A percentile compares a stretch with the other conserved stretches of the same genome.
Evolutionary conservation across 2,888 invertebrate species (phyloP).

Genomic region (Nemurella pictetii): DNA sequence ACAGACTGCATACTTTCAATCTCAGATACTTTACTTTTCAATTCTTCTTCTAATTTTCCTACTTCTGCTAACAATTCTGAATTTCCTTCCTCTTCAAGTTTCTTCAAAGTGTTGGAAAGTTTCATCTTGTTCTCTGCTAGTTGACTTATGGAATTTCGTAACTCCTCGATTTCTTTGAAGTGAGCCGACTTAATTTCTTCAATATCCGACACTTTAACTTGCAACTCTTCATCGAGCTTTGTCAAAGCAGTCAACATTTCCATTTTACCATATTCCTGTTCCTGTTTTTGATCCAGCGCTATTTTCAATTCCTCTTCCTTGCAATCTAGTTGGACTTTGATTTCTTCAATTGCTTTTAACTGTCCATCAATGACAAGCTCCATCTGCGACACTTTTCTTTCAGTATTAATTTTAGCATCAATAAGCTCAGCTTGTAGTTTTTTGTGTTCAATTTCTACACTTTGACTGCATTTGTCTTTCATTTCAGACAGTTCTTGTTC

Average conservation of each 20-base stretch:
- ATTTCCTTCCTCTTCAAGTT: neutral
- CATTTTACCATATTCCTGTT: neutral
- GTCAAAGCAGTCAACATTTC: neutral
- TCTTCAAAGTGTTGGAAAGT: neutral
- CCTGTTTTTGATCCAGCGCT: conserved; percentile 16
- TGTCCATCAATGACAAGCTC: conserved; percentile 1
- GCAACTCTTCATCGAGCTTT: neutral
- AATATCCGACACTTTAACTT: neutral
- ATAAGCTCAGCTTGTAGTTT: neutral
- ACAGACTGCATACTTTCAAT: neutral
- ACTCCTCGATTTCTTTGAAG: conserved; percentile 9
- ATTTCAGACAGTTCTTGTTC: neutral
- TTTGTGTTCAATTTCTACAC: neutral
- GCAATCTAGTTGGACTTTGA: neutral
- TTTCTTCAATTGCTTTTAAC: neutral
- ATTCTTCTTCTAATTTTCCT: neutral
- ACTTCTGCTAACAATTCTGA: neutral
- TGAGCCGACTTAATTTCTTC: neutral
- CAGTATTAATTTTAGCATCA: neutral
- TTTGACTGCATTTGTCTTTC: neutral
- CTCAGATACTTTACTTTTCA: neutral
- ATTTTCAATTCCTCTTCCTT: conserved; percentile 14
- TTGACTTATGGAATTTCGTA: neutral
- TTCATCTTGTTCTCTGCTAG: neutral
- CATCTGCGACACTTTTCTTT: neutral